Base-by-base conservation (phyloP, 2,797 vertebrate species). In the Euphonia xanthogaster region DNA sequence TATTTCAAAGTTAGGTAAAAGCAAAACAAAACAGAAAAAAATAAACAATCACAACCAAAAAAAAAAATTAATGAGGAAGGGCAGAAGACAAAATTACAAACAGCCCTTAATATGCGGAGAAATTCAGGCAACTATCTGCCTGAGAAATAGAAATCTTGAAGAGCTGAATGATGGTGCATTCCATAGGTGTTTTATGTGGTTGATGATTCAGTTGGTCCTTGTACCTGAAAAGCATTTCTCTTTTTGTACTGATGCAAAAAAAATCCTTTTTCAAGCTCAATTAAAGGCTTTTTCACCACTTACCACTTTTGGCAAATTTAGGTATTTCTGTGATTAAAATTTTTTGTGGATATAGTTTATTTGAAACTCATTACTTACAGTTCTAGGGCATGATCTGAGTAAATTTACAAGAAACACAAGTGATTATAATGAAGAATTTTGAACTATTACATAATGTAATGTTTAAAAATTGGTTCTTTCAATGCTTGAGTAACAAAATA, bases 361-460 rank as follows among this genome's bases (percentile, higher is more conserved):
- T 76, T 79, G 28, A 86, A 87, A 58, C 22, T 73, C 37, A 48
- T 61, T 92, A 48, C 62, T 89, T 82, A 75, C 9, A 67, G 21
- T 27, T 70, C 14, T 25, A 76, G 19, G 48, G 22, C 30, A 82
- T 17, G 70, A 79, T 85, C n/a, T 35, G 22, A 21, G 8, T 39
- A n/a, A 71, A 77, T 3, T 17, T 50, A 53, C 23, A 47, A 62
- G 25, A 71, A 71, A 76, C 74, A 62, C 5, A 28, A 33, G 7
- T 33, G 1, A 62, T 73, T 73, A 61, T 58, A 72, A 42, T 48
- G 15, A 18, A 24, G 11, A 51, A 42, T 57, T 87, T 67, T 60
- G 4, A 57, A 33, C 9, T 71, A 11, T 31, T 94, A 28, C 65
- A 53, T 88, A 75, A 54, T 37, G 14, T 20, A 93, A 50, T 35